phyloP scores from a whole-genome alignment of 2,113 vertebrate genomes.

The Alces alces region DNA sequence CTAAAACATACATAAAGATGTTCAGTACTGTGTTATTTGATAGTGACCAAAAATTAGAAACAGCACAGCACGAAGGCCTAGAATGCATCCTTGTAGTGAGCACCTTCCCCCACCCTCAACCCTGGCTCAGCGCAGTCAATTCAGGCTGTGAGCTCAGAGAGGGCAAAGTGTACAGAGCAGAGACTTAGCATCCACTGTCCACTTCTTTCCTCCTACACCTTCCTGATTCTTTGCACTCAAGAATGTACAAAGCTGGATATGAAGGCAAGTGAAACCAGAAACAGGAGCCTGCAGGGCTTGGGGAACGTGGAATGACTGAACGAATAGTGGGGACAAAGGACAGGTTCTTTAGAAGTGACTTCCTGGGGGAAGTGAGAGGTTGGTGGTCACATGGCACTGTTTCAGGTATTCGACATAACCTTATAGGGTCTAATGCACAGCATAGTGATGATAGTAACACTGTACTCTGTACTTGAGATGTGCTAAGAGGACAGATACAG shows the following conservation, averaged over 20 bases:
- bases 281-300: not conserved
- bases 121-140: not conserved
- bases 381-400: not conserved
- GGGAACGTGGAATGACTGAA: not conserved
- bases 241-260: not conserved
- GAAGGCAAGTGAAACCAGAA: not conserved
- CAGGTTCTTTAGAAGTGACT: not conserved
- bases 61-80: not conserved
- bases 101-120: not conserved
- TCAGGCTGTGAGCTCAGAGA: not conserved
- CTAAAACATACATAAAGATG: not conserved
- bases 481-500: not conserved
- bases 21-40: not conserved
- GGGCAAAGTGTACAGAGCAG: not conserved
- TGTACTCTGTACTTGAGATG: not conserved
- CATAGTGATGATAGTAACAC: not conserved
- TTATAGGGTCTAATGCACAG: not conserved
- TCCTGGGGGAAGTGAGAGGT: not conserved
- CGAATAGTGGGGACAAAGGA: not conserved
- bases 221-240: not conserved
- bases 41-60: not conserved
- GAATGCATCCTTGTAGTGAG: not conserved
- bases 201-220: not conserved
- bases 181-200: not conserved
- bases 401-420: not conserved